Base-by-base conservation (phyloP, 2,113 vertebrate genomes). In the Ia io region DNA sequence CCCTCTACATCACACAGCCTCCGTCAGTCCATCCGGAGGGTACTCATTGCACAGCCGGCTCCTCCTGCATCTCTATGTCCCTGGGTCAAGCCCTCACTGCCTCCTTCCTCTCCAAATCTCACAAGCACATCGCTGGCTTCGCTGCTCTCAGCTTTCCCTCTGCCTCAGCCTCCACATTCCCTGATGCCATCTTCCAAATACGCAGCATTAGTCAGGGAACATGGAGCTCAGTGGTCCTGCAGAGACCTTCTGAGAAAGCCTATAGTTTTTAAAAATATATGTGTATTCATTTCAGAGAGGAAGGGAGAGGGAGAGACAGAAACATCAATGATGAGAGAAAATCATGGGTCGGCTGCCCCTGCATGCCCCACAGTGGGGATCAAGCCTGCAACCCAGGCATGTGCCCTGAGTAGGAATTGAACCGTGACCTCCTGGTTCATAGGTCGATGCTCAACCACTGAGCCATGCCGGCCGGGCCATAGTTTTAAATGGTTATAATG, bases 161-260 rank as follows among this genome's bases (percentile, higher is more conserved):
- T 35, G 5, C 5, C 23, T 1, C 59, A 77, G 40, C 20, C 11
- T 79, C 30, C 84, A 30, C 0, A 2, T 30, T 32, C 44, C 35
- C 18, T 71, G 37, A 49, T 59, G 18, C 30, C 23, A 0, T 30
- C 74, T 78, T 85, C 63, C 35, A 69, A 44, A 87, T 69, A 7
- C 4, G 1, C 35, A 35, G 3, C n/a, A 92, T 67, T 71, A 42
- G 30, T 37, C 35, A 77, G 30, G 30, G 80, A 84, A 25, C 42
- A 3, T 53, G 63, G 35, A 65, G 49, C 28, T 82, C 9, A 69
- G 8, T 71, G 47, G 70, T 63, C 32, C 51, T 80, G 70, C 77
- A 63, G 67, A 77, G 61, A 83, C 30, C 59, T 37, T 85, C 76
- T n/a, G 69, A 35, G 71, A 77, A 91, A 90, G 71, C 2, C 17